Percentiles rank a stretch among this genome's conserved stretches.
phyloP scores from a whole-genome alignment of 2,888 invertebrate genomes.

The Scaptomyza caliginosa region DNA sequence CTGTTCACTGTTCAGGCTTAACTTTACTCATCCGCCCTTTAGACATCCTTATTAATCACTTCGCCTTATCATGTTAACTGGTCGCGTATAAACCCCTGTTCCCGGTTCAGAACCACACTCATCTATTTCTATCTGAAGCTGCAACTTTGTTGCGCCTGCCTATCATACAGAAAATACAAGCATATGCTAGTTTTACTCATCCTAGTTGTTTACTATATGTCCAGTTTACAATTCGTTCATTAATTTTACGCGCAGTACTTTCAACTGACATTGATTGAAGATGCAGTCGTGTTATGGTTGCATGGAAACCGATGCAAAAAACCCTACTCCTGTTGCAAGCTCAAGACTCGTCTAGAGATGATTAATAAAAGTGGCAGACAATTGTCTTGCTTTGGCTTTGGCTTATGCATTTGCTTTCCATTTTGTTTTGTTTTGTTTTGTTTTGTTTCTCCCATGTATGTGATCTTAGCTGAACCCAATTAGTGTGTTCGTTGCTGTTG shows the following conservation, averaged over 20 bases:
- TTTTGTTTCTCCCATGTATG: conserved; percentile 47
- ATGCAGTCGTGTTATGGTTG: conserved; percentile 68
- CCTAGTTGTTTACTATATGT: conserved; percentile 27
- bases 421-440: no score
- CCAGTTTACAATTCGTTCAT: conserved; percentile 70
- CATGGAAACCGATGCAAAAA: conserved; percentile 56
- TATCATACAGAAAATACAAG: conserved; percentile 40
- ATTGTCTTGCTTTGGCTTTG: conserved; percentile 24
- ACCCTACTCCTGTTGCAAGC: conserved; percentile 16
- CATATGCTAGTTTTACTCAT: neutral
- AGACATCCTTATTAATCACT: neutral
- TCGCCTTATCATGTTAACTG: conserved; percentile 9
- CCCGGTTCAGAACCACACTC: conserved; percentile 1
- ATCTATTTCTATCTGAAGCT: conserved; percentile 14
- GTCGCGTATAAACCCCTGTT: conserved; percentile 35
- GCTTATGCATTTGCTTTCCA: conserved; percentile 61
- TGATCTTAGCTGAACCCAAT: conserved; percentile 70
- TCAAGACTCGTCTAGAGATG: conserved; percentile 25
- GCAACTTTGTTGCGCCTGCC: conserved; percentile 59
- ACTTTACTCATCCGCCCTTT: neutral
- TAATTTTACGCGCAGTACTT: conserved; percentile 65
- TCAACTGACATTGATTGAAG: conserved; percentile 73
- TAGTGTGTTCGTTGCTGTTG: conserved; percentile 40
- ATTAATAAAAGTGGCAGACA: conserved; percentile 59
- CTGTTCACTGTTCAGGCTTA: no score